Evolutionary conservation across 1,140 invertebrate species (phyloP).

Genomic region (Probaryconus sp.): DNA sequence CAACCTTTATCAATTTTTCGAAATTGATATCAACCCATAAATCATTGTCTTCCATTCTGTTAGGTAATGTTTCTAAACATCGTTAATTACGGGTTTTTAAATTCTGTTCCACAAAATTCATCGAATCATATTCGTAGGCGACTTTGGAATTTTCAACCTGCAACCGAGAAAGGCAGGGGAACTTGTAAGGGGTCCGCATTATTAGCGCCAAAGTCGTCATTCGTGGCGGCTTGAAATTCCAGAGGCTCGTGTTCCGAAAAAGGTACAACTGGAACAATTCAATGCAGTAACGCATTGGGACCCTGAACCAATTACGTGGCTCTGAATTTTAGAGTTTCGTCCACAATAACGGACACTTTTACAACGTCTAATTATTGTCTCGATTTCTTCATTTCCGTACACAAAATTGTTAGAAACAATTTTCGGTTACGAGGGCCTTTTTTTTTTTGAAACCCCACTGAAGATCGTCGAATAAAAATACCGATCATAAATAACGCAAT

Average conservation of each 20-base stretch:
- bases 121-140: constrained; percentile 18
- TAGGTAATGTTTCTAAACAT: constrained; percentile 12
- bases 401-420: too few relatives aligned
- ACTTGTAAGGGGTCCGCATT: constrained; percentile 16
- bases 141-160: constrained; percentile 16
- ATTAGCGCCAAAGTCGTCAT: background rate
- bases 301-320: constrained; percentile 44
- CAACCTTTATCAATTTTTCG: constrained; percentile 10
- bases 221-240: constrained; percentile 56
- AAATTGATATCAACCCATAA: constrained; percentile 35
- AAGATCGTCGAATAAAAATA: too few relatives aligned
- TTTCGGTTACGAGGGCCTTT: too few relatives aligned
- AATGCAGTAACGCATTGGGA: constrained; percentile 13
- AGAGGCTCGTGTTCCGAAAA: constrained; percentile 40
- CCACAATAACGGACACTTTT: constrained; percentile 2
- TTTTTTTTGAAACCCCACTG: too few relatives aligned
- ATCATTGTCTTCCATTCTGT: constrained; percentile 4
- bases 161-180: constrained; percentile 32
- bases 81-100: constrained; percentile 22
- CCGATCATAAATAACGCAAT: too few relatives aligned
- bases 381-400: background rate
- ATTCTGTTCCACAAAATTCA: constrained; percentile 29
- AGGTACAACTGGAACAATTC: constrained; percentile 45
- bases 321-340: constrained; percentile 14
- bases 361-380: background rate